Evolutionary conservation across 2,888 invertebrate genomes (phyloP).

Genomic region (Drosophila buzzatii): DNA sequence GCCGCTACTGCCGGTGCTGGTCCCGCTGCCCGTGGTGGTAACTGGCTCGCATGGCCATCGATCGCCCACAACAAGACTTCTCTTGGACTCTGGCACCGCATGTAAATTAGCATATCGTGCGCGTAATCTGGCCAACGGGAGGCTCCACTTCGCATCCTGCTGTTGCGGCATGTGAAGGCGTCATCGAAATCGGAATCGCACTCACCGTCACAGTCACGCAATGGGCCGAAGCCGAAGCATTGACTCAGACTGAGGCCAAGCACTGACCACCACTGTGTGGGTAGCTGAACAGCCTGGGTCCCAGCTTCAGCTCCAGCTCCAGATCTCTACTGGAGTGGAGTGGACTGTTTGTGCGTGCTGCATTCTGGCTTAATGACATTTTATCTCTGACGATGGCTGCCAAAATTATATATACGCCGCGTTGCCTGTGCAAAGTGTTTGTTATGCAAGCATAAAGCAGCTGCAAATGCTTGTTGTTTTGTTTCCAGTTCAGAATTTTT

Average conservation of each 20-base stretch:
- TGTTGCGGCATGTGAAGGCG: conserved; percentile 80
- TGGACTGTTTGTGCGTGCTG: conserved; percentile 61
- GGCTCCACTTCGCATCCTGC: conserved; percentile 72
- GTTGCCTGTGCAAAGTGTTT: conserved; percentile 53
- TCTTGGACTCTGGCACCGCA: conserved; percentile 49
- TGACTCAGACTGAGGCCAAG: conserved; percentile 27
- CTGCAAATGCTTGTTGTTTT: conserved; percentile 44
- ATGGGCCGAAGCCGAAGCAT: conserved; percentile 29
- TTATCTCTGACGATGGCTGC: conserved; percentile 60
- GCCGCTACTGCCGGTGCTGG: neutral
- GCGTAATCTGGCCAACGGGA: conserved; percentile 79
- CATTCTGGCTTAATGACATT: conserved; percentile 81
- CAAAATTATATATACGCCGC: conserved; percentile 71
- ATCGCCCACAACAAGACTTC: conserved; percentile 62
- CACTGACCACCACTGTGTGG: conserved; percentile 79
- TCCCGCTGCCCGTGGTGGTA: neutral
- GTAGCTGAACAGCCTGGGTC: conserved; percentile 53
- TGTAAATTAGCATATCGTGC: conserved; percentile 82
- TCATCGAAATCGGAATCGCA: conserved; percentile 59
- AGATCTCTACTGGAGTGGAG: neutral
- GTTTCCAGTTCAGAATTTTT: conserved; percentile 55
- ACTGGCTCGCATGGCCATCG: conserved; percentile 58
- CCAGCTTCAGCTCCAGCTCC: conserved; percentile 23
- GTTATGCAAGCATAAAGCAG: conserved; percentile 73
- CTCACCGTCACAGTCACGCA: conserved; percentile 16